Evolutionary conservation across 2,888 invertebrate genomes (phyloP).

Genomic region (Brachyopa scutellaris): DNA sequence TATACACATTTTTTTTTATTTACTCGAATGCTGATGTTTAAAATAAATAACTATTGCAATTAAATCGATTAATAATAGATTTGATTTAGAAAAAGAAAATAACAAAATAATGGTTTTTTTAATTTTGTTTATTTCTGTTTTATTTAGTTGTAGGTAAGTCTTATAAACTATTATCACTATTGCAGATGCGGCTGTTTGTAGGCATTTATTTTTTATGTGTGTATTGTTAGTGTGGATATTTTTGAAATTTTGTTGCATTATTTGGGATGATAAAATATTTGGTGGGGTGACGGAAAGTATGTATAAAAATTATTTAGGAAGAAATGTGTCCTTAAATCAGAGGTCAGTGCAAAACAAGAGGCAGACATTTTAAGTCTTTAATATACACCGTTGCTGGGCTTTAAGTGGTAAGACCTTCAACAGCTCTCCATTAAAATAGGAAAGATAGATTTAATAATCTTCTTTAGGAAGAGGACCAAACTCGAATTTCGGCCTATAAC

Average conservation of each 20-base stretch:
- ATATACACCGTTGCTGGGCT: too few species aligned
- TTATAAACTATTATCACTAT: slow-evolving; percentile 82
- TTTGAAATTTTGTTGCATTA: slow-evolving; percentile 48
- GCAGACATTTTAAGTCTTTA: too few species aligned
- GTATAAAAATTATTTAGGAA: background rate
- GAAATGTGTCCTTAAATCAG: too few species aligned
- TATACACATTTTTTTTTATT: slow-evolving; percentile 60
- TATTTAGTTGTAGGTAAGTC: slow-evolving; percentile 72
- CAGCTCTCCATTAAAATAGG: too few species aligned
- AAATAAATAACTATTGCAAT: slow-evolving; percentile 69
- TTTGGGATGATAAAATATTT: too few species aligned
- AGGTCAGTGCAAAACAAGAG: too few species aligned
- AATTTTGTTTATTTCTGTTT: slow-evolving; percentile 49
- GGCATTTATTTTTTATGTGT: slow-evolving; percentile 61
- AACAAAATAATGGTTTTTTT: slow-evolving; percentile 51
- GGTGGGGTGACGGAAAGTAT: too few species aligned
- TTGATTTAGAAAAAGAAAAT: slow-evolving; percentile 46
- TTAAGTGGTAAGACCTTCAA: too few species aligned
- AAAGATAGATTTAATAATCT: too few species aligned
- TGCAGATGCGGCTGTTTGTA: slow-evolving; percentile 79
- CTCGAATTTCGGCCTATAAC: too few species aligned
- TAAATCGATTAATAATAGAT: slow-evolving; percentile 54
- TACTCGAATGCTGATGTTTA: slow-evolving; percentile 64
- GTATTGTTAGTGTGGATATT: slow-evolving; percentile 55
- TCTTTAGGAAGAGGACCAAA: too few species aligned